Percentiles rank a stretch among this genome's conserved stretches.
These are phyloP conservation scores for Macrophya annulata DNA, from an alignment of 2,888 invertebrate genomes.

Conservation along the genomic window DNA sequence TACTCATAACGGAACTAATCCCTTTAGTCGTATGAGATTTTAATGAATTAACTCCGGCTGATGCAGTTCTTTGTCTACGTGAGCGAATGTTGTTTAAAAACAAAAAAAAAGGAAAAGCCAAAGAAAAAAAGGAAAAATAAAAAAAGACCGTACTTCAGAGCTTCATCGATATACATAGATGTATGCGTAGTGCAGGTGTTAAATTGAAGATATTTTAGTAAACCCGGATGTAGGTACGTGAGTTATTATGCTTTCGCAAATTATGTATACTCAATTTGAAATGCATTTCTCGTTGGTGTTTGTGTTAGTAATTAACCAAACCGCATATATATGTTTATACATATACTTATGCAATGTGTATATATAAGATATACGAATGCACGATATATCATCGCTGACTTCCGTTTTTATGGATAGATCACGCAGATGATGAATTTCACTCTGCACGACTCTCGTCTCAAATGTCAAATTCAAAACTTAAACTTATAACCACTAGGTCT, in stretches of 20 bases:
- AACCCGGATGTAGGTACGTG: background rate
- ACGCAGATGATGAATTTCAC: background rate
- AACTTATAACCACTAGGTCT: too few relatives aligned
- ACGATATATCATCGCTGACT: background rate
- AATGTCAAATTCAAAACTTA: background rate
- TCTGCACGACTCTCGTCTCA: background rate
- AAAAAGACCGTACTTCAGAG: too few relatives aligned
- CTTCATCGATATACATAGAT: background rate
- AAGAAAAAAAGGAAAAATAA: too few relatives aligned
- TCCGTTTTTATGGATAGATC: background rate
- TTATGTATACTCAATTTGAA: background rate
- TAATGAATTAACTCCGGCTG: background rate
- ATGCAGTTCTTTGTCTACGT: background rate
- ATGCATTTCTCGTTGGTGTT: background rate
- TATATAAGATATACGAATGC: background rate
- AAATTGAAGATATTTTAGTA: background rate
- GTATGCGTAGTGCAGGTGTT: background rate
- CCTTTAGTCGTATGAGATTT: background rate
- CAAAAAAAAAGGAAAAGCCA: background rate
- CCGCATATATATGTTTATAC: background rate
- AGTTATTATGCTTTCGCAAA: too few relatives aligned
- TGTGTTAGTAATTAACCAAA: background rate
- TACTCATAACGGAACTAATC: slow-evolving; percentile 10
- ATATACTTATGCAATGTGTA: background rate
- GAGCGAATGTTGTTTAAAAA: background rate